phyloP scores from a whole-genome alignment of 2,113 vertebrate genomes.

The Apodemus sylvaticus region DNA sequence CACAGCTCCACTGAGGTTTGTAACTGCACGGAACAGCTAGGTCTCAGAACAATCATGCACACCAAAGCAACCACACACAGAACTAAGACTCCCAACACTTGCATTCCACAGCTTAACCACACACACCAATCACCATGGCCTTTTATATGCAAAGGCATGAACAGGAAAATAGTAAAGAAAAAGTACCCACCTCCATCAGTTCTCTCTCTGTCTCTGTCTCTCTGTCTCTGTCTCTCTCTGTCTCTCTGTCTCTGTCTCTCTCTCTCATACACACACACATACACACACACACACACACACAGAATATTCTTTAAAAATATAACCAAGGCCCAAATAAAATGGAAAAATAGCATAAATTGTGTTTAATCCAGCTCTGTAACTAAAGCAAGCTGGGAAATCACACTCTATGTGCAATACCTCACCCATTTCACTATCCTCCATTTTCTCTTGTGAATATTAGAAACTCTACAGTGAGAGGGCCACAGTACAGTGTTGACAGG shows the following conservation, averaged over 20 bases:
- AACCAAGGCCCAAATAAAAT: constrained; percentile 25
- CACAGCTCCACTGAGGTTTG: neutral
- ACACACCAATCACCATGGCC: neutral
- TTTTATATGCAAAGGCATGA: constrained; percentile 32
- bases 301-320: neutral
- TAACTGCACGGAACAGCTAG: neutral
- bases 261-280: neutral
- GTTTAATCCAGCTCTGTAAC: constrained; percentile 10
- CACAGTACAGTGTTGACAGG: neutral
- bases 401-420: neutral
- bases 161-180: neutral
- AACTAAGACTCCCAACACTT: neutral
- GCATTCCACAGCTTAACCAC: neutral
- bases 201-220: neutral
- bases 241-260: neutral
- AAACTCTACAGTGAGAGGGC: neutral
- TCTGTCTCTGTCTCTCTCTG: neutral
- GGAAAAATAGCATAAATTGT: neutral
- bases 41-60: neutral
- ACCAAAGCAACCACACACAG: neutral
- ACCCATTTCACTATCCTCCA: neutral
- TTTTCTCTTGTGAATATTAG: neutral
- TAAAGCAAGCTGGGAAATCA: neutral
- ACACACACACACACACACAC: neutral
- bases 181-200: neutral